A percentile compares a stretch with the other conserved stretches of the same genome.
phyloP scores from a whole-genome alignment of 2,797 vertebrate species.

The Forpus xanthops region DNA sequence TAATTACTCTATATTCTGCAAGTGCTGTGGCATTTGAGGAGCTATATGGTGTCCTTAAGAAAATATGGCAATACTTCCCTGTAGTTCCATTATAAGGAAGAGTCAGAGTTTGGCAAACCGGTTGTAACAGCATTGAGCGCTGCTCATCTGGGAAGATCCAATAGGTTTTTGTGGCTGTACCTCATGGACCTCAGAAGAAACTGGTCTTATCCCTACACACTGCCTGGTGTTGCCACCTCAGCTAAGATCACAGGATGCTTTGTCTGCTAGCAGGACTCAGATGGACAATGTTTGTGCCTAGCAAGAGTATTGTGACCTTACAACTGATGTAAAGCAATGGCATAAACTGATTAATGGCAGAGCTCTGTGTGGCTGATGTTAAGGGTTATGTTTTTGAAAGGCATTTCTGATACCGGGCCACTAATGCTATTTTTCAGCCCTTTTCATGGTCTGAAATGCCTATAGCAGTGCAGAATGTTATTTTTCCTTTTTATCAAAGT shows the following conservation, averaged over 20 bases:
- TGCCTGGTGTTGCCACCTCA: neutral
- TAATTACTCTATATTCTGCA: neutral
- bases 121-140: neutral
- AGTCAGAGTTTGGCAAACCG: neutral
- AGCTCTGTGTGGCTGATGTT: neutral
- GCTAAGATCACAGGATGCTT: neutral
- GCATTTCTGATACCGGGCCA: slow-evolving; percentile 3
- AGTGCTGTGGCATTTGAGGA: neutral
- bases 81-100: neutral
- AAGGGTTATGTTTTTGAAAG: slow-evolving; percentile 28
- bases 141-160: neutral
- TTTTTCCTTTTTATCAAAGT: slow-evolving; percentile 52
- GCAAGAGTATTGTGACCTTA: neutral
- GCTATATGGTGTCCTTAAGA: neutral
- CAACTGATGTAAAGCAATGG: neutral
- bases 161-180: neutral
- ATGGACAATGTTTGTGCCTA: neutral
- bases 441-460: slow-evolving; percentile 33
- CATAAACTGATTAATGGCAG: slow-evolving; percentile 11
- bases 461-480: slow-evolving; percentile 32
- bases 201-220: neutral
- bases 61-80: neutral
- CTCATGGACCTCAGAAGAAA: neutral
- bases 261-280: neutral
- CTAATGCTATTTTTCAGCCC: slow-evolving; percentile 29